Evolutionary conservation across 2,797 vertebrate species (phyloP), one percentile per base, ranked within the genome.

Genomic region (Columba guinea): DNA sequence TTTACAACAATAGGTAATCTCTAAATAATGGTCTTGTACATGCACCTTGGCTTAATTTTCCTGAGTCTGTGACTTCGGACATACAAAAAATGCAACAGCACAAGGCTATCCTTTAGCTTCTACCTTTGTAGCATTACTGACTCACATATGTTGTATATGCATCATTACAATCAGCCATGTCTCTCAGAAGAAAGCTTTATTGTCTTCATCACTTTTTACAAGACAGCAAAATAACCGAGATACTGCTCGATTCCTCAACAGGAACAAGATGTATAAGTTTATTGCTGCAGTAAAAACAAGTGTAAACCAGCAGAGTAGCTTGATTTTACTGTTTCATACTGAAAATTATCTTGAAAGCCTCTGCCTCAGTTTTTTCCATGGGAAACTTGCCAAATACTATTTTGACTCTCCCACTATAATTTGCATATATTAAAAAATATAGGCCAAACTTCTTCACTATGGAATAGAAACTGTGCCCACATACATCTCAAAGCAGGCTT

Each of bases 371-470:
- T 89, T 46, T 94, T 93, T 84, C 55, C 64, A 28, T 74, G 90
- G 96, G 78, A 96, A 95, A 68, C 60, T 80, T 97, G 96, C 93
- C 95, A 95, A 94, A 68, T 53, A 34, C 34, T 79, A 4, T 76
- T 60, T 32, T 75, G 70, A 80, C 71, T 90, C 52, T 95, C 28
- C 80, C 55, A 41, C 20, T 79, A 32, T 82, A 60, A 89, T 96
- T 94, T 88, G 60, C 91, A 95, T 96, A 39, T 77, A 86, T 94
- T 91, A 94, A 92, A 85, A 92, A 90, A 81, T 79, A 91, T 41
- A 75, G 62, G 84, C 49, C 56, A 71, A 79, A 78, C 13, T 93
- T 58, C 32, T 90, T 88, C 56, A 49, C 22, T 79, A 7, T 74
- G 46, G 60, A 80, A 67, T 35, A 70, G 49, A 87, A 93, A 80